phyloP scores from a whole-genome alignment of 2,113 vertebrate species.

The Oxygymnocypris stewartii region DNA sequence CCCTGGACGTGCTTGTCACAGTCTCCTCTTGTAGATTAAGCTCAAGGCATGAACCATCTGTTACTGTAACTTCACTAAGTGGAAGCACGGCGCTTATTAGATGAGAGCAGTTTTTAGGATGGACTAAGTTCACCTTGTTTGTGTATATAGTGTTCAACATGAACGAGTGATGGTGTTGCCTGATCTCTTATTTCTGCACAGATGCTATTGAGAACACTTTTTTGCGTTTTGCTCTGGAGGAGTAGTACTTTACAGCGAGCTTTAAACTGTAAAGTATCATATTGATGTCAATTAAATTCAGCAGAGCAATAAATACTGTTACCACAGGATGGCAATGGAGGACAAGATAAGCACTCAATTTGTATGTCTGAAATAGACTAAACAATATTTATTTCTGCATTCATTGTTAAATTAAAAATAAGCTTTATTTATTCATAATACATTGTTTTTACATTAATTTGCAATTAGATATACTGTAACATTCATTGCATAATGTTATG shows the following conservation, averaged over 20 bases:
- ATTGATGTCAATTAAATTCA: neutral
- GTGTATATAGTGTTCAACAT: neutral
- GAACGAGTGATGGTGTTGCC: neutral
- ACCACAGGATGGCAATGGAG: constrained; percentile 40
- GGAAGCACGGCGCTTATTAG: neutral
- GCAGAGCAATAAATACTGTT: neutral
- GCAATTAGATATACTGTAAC: neutral
- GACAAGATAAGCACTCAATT: neutral
- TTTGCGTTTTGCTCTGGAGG: neutral
- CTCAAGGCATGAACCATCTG: constrained; percentile 29
- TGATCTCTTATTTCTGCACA: neutral
- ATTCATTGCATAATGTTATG: neutral
- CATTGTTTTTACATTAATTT: neutral
- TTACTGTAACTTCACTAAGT: constrained; percentile 27
- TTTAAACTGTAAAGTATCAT: neutral
- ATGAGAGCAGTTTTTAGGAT: neutral
- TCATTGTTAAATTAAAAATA: neutral
- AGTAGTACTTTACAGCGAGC: neutral
- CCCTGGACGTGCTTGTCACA: constrained; percentile 25
- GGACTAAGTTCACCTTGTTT: neutral
- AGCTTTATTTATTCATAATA: neutral
- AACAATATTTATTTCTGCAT: no score
- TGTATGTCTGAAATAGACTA: neutral
- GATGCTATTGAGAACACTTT: neutral
- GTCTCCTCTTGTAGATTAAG: constrained; percentile 33